Conservation (phyloP, 1,140 invertebrate genomes). For the Drosophila funebris region DNA sequence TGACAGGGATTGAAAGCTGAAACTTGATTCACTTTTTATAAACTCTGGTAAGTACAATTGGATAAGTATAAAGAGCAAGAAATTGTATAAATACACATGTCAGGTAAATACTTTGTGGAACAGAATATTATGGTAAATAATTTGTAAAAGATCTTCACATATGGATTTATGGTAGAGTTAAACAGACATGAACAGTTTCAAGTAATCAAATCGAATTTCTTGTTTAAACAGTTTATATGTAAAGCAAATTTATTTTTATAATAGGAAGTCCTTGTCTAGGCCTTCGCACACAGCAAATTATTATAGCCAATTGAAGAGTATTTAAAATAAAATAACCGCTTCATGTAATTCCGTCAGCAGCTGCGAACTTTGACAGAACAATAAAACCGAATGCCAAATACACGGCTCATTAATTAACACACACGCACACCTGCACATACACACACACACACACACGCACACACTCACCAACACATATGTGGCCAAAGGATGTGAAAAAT, state of each 20-base stretch:
- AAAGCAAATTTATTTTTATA: too few species aligned
- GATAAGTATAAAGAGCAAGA: neutral
- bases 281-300: too few species aligned
- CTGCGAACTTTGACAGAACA: constrained; percentile 30
- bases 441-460: neutral
- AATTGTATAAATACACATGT: too few species aligned
- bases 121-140: too few species aligned
- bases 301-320: constrained; percentile 5
- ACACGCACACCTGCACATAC: neutral
- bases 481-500: neutral
- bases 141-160: too few species aligned
- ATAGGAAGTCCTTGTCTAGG: too few species aligned
- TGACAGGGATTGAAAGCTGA: neutral
- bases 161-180: too few species aligned
- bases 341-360: constrained; percentile 16
- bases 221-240: too few species aligned
- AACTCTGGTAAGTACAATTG: neutral
- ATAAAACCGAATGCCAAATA: constrained; percentile 32
- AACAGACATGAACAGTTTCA: too few species aligned
- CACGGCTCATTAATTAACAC: constrained; percentile 58
- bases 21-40: neutral
- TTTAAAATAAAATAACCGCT: constrained; percentile 14
- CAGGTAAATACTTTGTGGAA: too few species aligned
- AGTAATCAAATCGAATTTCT: too few species aligned
- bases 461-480: neutral